These are phyloP conservation scores for Heterodera schachtii DNA, from an alignment of 1,140 invertebrate species.

Conservation along the genomic window DNA sequence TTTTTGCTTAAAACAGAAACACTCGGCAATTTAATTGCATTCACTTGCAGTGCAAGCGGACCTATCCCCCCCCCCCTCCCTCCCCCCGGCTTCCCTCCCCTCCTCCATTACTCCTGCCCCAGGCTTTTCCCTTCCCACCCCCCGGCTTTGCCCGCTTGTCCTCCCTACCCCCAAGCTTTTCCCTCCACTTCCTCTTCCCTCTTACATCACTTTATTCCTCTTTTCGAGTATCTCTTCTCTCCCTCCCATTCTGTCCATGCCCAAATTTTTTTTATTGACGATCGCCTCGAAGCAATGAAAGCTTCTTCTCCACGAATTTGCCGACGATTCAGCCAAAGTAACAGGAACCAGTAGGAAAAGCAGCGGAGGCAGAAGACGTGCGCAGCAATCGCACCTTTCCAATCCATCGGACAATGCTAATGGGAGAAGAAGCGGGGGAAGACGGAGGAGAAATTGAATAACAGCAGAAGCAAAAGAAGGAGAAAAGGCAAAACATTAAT, in stretches of 20 bases:
- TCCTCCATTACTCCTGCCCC: no score
- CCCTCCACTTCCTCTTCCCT: neutral
- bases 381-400: neutral
- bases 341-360: slow-evolving; percentile 2
- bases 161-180: no score
- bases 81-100: no score
- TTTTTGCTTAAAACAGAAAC: no score
- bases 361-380: neutral
- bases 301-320: neutral
- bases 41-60: no score
- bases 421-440: neutral
- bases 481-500: no score
- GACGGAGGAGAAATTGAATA: neutral
- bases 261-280: neutral
- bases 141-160: no score
- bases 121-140: no score
- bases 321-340: neutral
- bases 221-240: neutral
- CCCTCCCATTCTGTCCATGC: no score
- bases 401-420: neutral
- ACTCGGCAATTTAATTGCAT: no score
- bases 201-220: neutral
- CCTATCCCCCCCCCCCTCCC: no score
- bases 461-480: neutral
- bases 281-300: neutral